Evolutionary conservation across 2,113 vertebrate species (phyloP).

Genomic region (Aptenodytes patagonicus): DNA sequence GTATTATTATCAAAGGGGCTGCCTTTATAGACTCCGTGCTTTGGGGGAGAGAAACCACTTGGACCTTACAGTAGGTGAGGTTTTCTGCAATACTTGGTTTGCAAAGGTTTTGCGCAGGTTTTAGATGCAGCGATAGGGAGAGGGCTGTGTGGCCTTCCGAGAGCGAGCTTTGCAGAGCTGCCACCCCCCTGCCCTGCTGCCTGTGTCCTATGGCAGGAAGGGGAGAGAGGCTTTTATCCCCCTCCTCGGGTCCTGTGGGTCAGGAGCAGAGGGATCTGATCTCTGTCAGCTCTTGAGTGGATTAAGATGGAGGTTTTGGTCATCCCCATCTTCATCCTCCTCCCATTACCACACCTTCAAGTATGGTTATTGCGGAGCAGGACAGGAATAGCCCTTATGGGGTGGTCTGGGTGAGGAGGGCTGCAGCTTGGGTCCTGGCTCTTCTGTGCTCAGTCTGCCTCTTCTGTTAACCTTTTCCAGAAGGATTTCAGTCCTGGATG

Average conservation of each 20-base stretch:
- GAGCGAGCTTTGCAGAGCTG: neutral
- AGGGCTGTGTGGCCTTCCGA: neutral
- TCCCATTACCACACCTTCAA: neutral
- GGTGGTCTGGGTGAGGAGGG: neutral
- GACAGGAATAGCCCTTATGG: neutral
- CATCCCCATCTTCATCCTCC: neutral
- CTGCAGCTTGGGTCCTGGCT: neutral
- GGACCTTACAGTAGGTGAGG: constrained; percentile 96
- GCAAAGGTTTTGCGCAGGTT: neutral
- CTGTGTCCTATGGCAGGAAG: neutral
- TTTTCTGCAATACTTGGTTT: neutral
- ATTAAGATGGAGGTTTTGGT: neutral
- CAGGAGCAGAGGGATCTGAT: neutral
- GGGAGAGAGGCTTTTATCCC: neutral
- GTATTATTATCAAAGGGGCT: constrained; percentile 98
- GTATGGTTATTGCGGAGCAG: neutral
- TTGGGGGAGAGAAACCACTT: constrained; percentile 93
- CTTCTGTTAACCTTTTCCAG: constrained; percentile 69
- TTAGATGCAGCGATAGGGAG: neutral
- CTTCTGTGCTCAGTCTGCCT: neutral
- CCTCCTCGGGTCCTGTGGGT: neutral
- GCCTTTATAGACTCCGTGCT: constrained; percentile 91
- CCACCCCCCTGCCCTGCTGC: neutral
- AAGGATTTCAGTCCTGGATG: constrained; percentile 99
- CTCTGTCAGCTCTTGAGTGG: neutral